Percentiles rank a stretch among this genome's conserved stretches.
Conservation (phyloP, 2,888 invertebrate species). For the Mayetiola destructor region DNA sequence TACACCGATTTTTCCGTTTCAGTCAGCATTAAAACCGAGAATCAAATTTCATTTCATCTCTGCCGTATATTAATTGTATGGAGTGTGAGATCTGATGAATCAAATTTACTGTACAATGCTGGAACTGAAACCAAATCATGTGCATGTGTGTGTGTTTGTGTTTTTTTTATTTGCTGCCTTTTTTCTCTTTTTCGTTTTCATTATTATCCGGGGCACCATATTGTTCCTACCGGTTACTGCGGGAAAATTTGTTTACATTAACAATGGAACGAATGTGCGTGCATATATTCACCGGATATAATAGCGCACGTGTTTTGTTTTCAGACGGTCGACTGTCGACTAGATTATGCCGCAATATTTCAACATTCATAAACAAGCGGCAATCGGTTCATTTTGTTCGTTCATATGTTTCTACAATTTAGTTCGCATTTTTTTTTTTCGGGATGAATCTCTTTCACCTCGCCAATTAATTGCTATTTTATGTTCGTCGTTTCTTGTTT, state of each 20-base stretch:
- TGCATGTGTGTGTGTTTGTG: no score
- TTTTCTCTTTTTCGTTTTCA: background rate
- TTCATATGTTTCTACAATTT: no score
- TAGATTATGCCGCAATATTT: no score
- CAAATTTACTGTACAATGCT: no score
- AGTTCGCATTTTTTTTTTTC: no score
- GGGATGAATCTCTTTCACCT: background rate
- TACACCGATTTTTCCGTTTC: no score
- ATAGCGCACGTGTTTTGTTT: background rate
- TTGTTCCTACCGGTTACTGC: conserved; percentile 5
- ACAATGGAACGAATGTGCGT: background rate
- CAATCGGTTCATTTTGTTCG: no score
- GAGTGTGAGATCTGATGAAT: no score
- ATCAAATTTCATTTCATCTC: no score
- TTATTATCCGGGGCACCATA: background rate
- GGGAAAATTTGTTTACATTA: conserved; percentile 12
- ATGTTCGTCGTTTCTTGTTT: background rate
- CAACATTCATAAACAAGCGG: background rate
- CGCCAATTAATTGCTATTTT: conserved; percentile 9
- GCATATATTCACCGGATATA: background rate
- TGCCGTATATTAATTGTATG: no score
- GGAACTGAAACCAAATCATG: no score
- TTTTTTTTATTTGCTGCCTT: background rate
- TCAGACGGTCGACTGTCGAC: background rate
- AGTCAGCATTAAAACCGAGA: no score